Conservation (phyloP, 2,113 vertebrate species). For the Ceyx margarethae region DNA sequence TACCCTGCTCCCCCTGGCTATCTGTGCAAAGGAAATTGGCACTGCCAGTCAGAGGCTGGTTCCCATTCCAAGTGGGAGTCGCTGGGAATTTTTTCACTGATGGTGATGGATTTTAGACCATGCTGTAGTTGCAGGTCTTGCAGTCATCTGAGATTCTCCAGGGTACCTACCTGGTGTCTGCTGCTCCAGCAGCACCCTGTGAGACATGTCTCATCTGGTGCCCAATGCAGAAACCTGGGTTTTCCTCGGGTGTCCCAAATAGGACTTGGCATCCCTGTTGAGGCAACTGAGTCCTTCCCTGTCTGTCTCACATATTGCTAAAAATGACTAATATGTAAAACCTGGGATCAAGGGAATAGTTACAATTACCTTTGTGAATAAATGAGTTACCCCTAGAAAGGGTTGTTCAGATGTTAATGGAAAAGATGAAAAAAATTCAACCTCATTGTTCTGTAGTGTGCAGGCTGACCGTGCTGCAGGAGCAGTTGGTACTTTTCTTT, state of each 20-base stretch:
- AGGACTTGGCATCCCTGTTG: background rate
- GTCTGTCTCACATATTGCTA: background rate
- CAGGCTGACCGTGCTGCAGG: background rate
- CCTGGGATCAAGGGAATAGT: background rate
- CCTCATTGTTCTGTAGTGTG: background rate
- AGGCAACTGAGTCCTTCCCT: background rate
- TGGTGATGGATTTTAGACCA: background rate
- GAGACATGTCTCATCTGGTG: background rate
- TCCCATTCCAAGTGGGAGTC: background rate
- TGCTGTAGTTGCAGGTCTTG: rapidly evolving
- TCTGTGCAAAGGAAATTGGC: background rate
- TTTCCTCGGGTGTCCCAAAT: background rate
- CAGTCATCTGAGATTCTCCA: background rate
- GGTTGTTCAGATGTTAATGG: background rate
- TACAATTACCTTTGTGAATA: background rate
- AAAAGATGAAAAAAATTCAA: background rate
- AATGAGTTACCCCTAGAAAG: background rate
- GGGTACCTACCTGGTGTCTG: background rate
- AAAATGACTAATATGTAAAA: background rate
- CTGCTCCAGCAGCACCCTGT: background rate
- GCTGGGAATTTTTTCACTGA: background rate
- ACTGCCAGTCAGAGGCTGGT: background rate
- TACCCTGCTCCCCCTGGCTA: background rate
- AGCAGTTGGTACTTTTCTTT: background rate
- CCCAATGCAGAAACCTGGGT: background rate